Evolutionary conservation across 2,113 vertebrate genomes (phyloP).

Genomic region (Pelobates fuscus): DNA sequence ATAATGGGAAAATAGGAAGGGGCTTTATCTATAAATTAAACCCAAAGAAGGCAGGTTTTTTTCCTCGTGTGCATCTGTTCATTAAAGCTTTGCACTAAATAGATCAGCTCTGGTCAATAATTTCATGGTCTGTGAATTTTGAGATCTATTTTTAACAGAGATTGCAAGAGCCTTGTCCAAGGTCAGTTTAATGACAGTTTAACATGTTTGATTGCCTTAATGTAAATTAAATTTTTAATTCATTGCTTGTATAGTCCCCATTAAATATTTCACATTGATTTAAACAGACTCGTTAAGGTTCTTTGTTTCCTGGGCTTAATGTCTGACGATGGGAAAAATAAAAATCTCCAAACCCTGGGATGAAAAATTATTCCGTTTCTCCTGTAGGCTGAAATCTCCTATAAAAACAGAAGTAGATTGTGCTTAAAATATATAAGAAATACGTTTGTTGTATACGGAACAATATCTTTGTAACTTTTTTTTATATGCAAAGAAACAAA

Average conservation of each 20-base stretch:
- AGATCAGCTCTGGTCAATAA: constrained; percentile 17
- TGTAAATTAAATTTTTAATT: background rate
- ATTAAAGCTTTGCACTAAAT: background rate
- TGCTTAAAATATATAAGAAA: no score
- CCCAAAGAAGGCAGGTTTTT: background rate
- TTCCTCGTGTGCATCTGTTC: constrained; percentile 2
- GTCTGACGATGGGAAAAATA: no score
- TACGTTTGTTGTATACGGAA: no score
- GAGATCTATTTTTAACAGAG: constrained; percentile 31
- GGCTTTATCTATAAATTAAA: background rate
- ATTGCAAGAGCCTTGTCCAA: constrained; percentile 26
- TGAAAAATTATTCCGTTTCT: no score
- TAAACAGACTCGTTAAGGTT: background rate
- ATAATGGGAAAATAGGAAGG: background rate
- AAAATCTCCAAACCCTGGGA: no score
- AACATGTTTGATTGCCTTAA: background rate
- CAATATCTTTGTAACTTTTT: no score
- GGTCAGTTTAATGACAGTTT: background rate
- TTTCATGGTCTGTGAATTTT: constrained; percentile 33
- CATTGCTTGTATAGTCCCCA: background rate
- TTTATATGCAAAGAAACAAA: no score
- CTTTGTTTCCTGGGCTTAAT: background rate
- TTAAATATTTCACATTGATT: background rate
- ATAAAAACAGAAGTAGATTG: no score
- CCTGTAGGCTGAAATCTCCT: no score